A percentile compares a stretch with the other conserved stretches of the same genome.
Evolutionary conservation across 1,140 invertebrate species (phyloP).

Genomic region (Orius insidiosus): DNA sequence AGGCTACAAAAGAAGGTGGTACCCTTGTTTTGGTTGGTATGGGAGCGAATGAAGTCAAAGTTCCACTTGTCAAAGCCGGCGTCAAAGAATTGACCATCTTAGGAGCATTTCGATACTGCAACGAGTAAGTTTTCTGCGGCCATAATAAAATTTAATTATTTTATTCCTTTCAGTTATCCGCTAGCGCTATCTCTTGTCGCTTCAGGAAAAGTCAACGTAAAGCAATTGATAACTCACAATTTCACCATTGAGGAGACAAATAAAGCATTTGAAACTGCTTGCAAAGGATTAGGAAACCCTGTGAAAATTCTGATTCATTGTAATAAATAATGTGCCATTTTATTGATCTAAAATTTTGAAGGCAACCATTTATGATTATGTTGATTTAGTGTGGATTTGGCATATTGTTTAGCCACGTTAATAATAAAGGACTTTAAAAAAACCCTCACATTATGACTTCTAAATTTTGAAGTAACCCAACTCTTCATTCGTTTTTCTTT

Average conservation of each 20-base stretch:
- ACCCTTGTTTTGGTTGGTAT: conserved; percentile 70
- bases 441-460: too few species aligned
- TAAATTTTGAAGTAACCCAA: too few species aligned
- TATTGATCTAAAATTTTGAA: too few species aligned
- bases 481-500: too few species aligned
- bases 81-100: conserved; percentile 75
- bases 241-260: conserved; percentile 68
- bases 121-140: conserved; percentile 50
- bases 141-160: not conserved
- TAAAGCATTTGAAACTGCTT: conserved; percentile 73
- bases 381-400: too few species aligned
- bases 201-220: conserved; percentile 66
- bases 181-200: conserved; percentile 69
- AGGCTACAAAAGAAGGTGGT: conserved; percentile 74
- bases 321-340: conserved; percentile 16
- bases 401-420: too few species aligned
- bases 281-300: conserved; percentile 44
- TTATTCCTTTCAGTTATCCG: conserved; percentile 47
- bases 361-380: too few species aligned
- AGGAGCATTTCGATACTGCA: conserved; percentile 80
- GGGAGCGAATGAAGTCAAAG: conserved; percentile 53
- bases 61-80: conserved; percentile 66
- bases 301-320: conserved; percentile 91
- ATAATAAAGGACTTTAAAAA: too few species aligned
- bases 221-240: conserved; percentile 78